A percentile compares a stretch with the other conserved stretches of the same genome.
Conservation (phyloP, 2,888 invertebrate genomes). For the Mesoligia furuncula region DNA sequence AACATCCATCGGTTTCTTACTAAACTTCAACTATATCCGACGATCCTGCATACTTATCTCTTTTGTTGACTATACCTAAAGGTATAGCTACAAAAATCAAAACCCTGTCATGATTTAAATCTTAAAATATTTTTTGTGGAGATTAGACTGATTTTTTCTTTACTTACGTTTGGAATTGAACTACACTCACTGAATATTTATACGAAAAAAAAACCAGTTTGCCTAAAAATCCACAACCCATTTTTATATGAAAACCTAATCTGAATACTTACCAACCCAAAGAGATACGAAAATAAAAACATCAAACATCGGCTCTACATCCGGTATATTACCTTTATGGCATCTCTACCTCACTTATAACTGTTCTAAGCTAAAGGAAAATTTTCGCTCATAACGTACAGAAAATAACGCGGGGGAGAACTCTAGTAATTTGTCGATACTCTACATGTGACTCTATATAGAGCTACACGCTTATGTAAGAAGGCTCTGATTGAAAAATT, state of each 20-base stretch:
- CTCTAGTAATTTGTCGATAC: slow-evolving; percentile 80
- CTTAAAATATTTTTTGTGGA: neutral
- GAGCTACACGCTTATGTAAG: slow-evolving; percentile 43
- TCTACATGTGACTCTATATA: slow-evolving; percentile 53
- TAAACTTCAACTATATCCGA: too few species aligned
- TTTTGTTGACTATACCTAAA: too few species aligned
- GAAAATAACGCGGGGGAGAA: slow-evolving; percentile 76
- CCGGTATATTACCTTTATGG: slow-evolving; percentile 61
- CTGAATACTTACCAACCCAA: neutral
- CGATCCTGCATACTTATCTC: too few species aligned
- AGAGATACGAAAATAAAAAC: slow-evolving; percentile 16
- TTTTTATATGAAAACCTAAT: neutral
- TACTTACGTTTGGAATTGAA: neutral
- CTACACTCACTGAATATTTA: neutral
- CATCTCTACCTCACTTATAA: slow-evolving; percentile 66
- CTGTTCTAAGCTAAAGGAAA: slow-evolving; percentile 72
- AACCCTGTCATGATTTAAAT: neutral
- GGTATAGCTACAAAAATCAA: neutral
- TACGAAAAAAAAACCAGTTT: neutral
- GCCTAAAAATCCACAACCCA: neutral
- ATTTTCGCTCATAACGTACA: slow-evolving; percentile 77
- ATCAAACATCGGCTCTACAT: slow-evolving; percentile 27
- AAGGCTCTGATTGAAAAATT: slow-evolving; percentile 66
- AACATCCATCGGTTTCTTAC: too few species aligned
- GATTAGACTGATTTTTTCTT: neutral